Conservation (phyloP, 2,113 vertebrate species). For the Phaetusa simplex region DNA sequence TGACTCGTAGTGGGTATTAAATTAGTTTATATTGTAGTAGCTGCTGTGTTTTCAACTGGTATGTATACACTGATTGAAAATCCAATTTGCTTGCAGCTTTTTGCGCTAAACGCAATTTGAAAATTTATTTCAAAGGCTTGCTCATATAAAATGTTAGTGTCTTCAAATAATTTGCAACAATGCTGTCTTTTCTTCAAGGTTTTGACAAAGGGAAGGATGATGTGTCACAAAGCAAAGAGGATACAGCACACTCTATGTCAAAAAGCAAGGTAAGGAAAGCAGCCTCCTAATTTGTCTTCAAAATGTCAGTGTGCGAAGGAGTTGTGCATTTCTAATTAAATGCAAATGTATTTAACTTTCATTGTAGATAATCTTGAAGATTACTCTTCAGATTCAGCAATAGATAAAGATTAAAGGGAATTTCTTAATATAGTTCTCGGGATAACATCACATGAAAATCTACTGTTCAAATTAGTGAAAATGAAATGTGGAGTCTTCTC, state of each 20-base stretch:
- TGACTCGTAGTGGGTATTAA: not conserved
- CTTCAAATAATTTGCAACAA: not conserved
- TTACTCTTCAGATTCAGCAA: not conserved
- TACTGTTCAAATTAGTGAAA: not conserved
- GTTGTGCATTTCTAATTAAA: not conserved
- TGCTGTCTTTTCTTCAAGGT: slow-evolving; percentile 75
- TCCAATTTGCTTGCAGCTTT: not conserved
- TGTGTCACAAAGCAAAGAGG: slow-evolving; percentile 86
- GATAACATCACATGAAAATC: not conserved
- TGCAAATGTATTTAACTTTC: not conserved
- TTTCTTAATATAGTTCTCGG: not conserved
- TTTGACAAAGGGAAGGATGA: slow-evolving; percentile 94
- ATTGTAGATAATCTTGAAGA: not conserved
- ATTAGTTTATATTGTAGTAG: not conserved
- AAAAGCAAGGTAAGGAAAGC: slow-evolving; percentile 91
- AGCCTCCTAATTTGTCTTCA: not conserved
- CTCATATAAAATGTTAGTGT: not conserved
- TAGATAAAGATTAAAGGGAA: not conserved
- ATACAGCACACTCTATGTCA: slow-evolving; percentile 88
- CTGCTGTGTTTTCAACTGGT: not conserved
- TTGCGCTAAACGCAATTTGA: not conserved
- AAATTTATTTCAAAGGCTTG: not conserved
- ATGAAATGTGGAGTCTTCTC: not conserved
- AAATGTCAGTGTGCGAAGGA: not conserved
- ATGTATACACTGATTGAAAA: not conserved